Evolutionary conservation across 2,113 vertebrate genomes (phyloP).

Genomic region (Corythoichthys intestinalis): DNA sequence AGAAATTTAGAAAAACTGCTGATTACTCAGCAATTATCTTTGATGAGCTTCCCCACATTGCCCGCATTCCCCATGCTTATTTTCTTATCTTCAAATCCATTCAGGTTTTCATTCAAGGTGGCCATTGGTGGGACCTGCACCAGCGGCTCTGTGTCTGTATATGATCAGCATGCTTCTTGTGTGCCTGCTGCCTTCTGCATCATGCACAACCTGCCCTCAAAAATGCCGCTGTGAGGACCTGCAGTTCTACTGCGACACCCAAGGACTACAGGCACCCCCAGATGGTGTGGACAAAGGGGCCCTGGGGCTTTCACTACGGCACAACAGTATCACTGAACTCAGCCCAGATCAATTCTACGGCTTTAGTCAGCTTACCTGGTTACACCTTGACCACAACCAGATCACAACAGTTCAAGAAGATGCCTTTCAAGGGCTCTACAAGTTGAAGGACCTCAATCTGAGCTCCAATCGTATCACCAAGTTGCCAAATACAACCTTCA

Average conservation of each 20-base stretch:
- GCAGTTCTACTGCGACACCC: constrained; percentile 99
- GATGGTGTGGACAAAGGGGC: constrained; percentile 94
- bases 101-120: constrained; percentile 99
- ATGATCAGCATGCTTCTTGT: constrained; percentile 97
- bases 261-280: constrained; percentile 95
- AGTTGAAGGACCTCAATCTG: constrained; percentile 98
- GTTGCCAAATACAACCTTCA: constrained; percentile 99
- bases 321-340: constrained; percentile 95
- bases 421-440: constrained; percentile 98
- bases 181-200: constrained; percentile 92
- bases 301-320: constrained; percentile 95
- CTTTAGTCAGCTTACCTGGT: constrained; percentile 97
- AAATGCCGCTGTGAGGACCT: constrained; percentile 99
- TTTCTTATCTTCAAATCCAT: constrained; percentile 81
- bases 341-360: constrained; percentile 96
- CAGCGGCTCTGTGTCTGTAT: constrained; percentile 95
- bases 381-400: constrained; percentile 99
- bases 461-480: constrained; percentile 98
- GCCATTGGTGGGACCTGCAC: constrained; percentile 99
- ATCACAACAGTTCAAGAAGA: constrained; percentile 94
- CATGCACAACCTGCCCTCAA: constrained; percentile 97
- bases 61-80: constrained; percentile 56
- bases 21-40: background rate
- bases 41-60: constrained; percentile 58
- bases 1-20: background rate